Evolutionary conservation across 1,140 invertebrate species (phyloP), one percentile per base, ranked within the genome.

Genomic region (Chrysomallon squamiferum): DNA sequence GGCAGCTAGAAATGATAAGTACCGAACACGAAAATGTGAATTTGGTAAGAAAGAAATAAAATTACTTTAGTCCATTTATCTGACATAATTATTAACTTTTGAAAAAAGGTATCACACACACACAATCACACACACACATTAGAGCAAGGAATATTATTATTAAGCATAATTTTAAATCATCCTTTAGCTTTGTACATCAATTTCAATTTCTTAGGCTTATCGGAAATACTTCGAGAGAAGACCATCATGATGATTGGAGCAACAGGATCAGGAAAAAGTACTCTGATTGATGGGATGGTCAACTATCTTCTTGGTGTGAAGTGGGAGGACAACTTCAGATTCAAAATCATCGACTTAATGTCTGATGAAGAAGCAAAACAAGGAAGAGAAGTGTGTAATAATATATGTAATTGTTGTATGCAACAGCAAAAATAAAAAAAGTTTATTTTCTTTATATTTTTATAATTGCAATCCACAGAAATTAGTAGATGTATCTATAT

Each of bases 291-390:
- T 7, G 35, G 35, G 7, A 67, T 65, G 62, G 32, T 57, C 7
- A 69, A 69, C 20, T 54, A 59, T 47, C 32, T 68, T 18, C n/a
- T 59, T 45, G 62, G 63, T 18, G 68, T 71, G 13, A 61, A 49
- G 9, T 71, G 54, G 38, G 50, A 43, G 18, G 65, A 71, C 33
- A 38, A 68, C 7, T 45, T 62, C 15, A 3, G 68, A 25, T 67
- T 67, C 15, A 38, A 38, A 38, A 38, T 38, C 35, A 38, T 38
- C 35, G 35, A 38, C 15, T 7, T 38, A 38, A 32, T 43, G 32
- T 2, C 22, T 66, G 27, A 33, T 71, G 5, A 49, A 62, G n/a
- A 18, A 56, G 58, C 33, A 56, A 43, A 59, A 57, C 5, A 65
- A 61, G n/a, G 59, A 63, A 59, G 50, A 32, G 22, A 35, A 43